Base-by-base conservation (phyloP, 2,113 vertebrate species). In the Lepus americanus region DNA sequence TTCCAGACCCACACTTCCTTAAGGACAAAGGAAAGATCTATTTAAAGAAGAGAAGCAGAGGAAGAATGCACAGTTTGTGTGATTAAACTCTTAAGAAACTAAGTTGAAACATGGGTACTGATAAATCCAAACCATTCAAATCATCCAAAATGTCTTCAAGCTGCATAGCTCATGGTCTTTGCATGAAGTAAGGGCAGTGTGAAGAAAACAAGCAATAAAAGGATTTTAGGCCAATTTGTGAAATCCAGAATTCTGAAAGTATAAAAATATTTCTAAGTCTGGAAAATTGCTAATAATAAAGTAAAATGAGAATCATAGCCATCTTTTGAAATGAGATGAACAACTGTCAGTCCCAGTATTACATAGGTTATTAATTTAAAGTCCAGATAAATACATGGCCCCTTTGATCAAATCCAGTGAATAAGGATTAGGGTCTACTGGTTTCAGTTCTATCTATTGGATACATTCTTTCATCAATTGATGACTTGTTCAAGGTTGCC, bases 251-350 rank as follows among this genome's bases (percentile, higher is more conserved):
- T 63, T 63, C 66, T 49, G 13, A 85, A 33, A 14, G 63, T 61
- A 76, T 76, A 87, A 81, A 90, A 93, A 90, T 79, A 76, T 33
- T 89, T 69, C 19, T 61, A 81, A 39, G 67, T 76, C 61, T 82
- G 27, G 16, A 86, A 86, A 90, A 53, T 67, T 91, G 63, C 73
- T 80, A 64, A 84, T 27, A 39, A 59, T 59, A 61, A 69, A 85
- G 49, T 73, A 80, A 90, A 82, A 69, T 5, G 2, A 86, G 49
- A 90, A 87, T 33, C 27, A 67, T 22, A 27, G 19, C 25, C 67
- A 84, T 92, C 14, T 55, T 78, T 31, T 67, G 66, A 59, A 59
- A 72, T 12, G 55, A 84, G 19, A 78, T 84, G 63, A 66, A 59
- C 0, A 66, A 59, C 22, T 87, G 87, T 79, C 79, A 78, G 36